phyloP scores from a whole-genome alignment of 2,888 invertebrate species.

The Eurois occulta region DNA sequence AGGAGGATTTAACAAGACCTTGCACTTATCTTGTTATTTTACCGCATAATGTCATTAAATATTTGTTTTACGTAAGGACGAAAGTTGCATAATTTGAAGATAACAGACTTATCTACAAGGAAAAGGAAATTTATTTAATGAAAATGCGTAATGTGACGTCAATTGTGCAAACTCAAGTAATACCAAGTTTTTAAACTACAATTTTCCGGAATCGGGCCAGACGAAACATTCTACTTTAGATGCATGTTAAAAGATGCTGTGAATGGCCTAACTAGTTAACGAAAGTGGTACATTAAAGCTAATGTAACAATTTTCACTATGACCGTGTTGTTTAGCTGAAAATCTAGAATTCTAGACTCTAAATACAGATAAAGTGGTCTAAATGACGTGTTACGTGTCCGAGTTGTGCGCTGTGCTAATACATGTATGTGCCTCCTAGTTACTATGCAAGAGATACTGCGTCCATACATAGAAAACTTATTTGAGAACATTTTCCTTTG shows the following conservation, averaged over 20 bases:
- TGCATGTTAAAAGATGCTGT: background rate
- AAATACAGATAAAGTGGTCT: constrained; percentile 48
- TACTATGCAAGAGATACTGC: constrained; percentile 56
- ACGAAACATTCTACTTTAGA: background rate
- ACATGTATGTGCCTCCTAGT: constrained; percentile 41
- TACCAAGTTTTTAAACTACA: background rate
- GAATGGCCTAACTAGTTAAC: constrained; percentile 1
- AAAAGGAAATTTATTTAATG: constrained; percentile 40
- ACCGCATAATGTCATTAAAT: constrained; percentile 40
- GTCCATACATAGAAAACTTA: constrained; percentile 47
- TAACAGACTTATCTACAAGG: constrained; percentile 36
- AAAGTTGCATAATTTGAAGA: constrained; percentile 44
- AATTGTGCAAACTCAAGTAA: constrained; percentile 18
- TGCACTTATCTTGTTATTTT: constrained; percentile 42
- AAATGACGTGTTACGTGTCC: constrained; percentile 45
- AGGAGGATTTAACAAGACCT: constrained; percentile 37
- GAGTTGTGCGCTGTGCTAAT: constrained; percentile 48
- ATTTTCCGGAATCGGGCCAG: background rate
- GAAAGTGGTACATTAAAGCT: constrained; percentile 24
- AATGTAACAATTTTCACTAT: constrained; percentile 18
- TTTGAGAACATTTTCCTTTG: constrained; percentile 32
- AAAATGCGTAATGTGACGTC: constrained; percentile 33
- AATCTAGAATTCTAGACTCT: constrained; percentile 49
- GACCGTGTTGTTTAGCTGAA: constrained; percentile 23
- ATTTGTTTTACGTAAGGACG: constrained; percentile 40